Conservation (phyloP, 2,113 vertebrate genomes). For the Solea senegalensis region DNA sequence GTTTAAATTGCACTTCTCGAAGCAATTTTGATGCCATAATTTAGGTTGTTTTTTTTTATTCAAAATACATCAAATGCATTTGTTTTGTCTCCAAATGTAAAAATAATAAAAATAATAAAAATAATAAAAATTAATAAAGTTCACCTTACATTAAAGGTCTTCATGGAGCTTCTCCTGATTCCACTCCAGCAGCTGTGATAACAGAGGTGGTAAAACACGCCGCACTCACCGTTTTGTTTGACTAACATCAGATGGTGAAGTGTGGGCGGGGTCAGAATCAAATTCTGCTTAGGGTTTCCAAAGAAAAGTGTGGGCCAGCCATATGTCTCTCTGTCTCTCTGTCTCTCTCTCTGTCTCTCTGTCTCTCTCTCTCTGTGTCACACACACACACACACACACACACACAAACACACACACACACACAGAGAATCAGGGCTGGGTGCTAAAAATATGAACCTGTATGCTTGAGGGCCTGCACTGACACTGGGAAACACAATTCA, state of each 20-base stretch:
- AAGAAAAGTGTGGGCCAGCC: background rate
- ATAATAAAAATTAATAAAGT: too few species aligned
- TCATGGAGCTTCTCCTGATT: too few species aligned
- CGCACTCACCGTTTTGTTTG: background rate
- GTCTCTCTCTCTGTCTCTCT: background rate
- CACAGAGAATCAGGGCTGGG: background rate
- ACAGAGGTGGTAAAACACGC: too few species aligned
- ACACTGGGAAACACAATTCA: slow-evolving; percentile 37
- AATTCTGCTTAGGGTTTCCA: background rate
- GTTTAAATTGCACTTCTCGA: too few species aligned
- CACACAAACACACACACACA: background rate
- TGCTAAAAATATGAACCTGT: slow-evolving; percentile 30
- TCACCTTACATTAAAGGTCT: too few species aligned
- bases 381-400: slow-evolving; percentile 2
- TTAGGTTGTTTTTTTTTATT: too few species aligned
- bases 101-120: too few species aligned
- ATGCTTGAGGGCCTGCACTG: slow-evolving; percentile 18
- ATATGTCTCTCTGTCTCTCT: background rate
- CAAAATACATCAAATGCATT: too few species aligned
- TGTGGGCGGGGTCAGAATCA: background rate
- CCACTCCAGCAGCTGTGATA: too few species aligned
- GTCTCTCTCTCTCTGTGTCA: background rate
- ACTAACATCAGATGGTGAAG: background rate
- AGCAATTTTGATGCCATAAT: too few species aligned
- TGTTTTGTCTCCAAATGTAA: too few species aligned